Base-by-base conservation (phyloP, 2,888 invertebrate genomes). In the Dinocampus coccinellae region DNA sequence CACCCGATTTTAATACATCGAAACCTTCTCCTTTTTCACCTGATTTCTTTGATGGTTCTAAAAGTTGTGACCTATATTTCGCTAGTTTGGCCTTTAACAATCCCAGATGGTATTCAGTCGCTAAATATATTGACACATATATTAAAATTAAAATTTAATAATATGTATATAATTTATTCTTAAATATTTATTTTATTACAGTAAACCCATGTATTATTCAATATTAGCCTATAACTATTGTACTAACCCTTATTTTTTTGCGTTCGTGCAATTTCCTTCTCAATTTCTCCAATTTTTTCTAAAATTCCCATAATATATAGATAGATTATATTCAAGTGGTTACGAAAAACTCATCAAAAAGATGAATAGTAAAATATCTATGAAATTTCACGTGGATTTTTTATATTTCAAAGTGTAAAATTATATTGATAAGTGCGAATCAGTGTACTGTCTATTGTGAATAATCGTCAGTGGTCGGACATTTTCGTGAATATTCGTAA, bases 81-180 rank as follows among this genome's bases (percentile, higher is more conserved):
- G 98, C 98, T 85, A 98, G 89, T 89, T 97, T 97, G 0, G 99
- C 99, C 89, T 99, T 99, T 70, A 99, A 88, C 58, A 99, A 90
- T 52, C 99, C 99, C 89, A 99, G 92, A 90, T 99, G 99, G 84
- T 99, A 99, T 88, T 99, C 99, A 82, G 99, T 99, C 7, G 99
- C 99, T 98, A 88, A 42, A 29, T 1, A 33, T 68, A 64, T 1
- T 67, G 64, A 72, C 69, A 52, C 57, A 52, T 65, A 9, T 36
- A 33, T 47, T 33, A 42, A 58, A 33, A 20, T n/a, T 29, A 33
- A 20, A 26, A 26, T 20, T 63, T 52, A 39, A 29, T 66, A 60
- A 42, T 52, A 63, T 69, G 68, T 74, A 72, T 70, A 66, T 34
- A 69, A 53, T 60, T 13, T 58, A 42, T 22, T 6, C 52, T 20